Base-by-base conservation (phyloP, 2,888 invertebrate species). In the Anagyrus pseudococci region DNA sequence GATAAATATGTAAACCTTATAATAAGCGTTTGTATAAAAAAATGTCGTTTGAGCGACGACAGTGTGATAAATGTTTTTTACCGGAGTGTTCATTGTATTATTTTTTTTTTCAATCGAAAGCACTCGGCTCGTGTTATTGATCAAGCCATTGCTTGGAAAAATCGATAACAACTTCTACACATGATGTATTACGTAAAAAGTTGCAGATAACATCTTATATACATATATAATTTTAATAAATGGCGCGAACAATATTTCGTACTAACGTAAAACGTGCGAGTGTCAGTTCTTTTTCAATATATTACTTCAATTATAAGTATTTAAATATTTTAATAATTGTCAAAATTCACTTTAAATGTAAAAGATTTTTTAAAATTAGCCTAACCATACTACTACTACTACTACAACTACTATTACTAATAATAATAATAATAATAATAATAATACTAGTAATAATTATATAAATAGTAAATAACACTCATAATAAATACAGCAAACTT, bases 21-120 rank as follows among this genome's bases (percentile, higher is more conserved):
- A 58, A 49, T 37, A 29, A 58, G 57, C 43, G 43, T 64, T 60
- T 60, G 44, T 57, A 48, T n/a, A 29, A 46, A 58, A 55, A 58
- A 48, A 61, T 47, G 61, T 61, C 61, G 60, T 65, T 58, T 41
- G 17, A 58, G 0, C 37, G 54, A 52, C 65, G 58, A 69, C 54
- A 65, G 61, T 66, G 67, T 66, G 55, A 68, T 64, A 64, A 66
- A 66, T 61, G 53, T 71, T 69, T 69, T 69, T 57, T 68, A 68
- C 69, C 64, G 58, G 49, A 67, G 67, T 68, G 67, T 68, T 67
- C 68, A 67, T 63, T 55, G 65, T 59, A 56, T 62, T 58, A 15
- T 37, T 37, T 60, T 55, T 58, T 61, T 44, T 60, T 50, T 58
- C 47, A 41, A 41, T 56, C 52, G 22, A 57, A 61, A 49, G 37